Base-by-base conservation (phyloP, 2,113 vertebrate species). In the Procapra przewalskii region DNA sequence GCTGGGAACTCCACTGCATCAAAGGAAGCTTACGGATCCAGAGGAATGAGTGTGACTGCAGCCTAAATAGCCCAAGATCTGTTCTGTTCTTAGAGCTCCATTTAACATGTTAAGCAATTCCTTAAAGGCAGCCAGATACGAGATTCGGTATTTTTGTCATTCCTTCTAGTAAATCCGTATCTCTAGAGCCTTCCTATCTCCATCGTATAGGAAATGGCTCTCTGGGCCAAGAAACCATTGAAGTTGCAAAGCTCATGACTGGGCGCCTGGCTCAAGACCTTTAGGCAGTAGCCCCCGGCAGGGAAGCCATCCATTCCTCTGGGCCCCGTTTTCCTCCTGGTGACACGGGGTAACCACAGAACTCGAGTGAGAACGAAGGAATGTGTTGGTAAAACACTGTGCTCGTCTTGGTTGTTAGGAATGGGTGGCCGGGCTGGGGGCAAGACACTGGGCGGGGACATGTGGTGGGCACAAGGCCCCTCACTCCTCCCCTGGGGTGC, bases 391-490 rank as follows among this genome's bases (percentile, higher is more conserved):
- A 50, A 60, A 82, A 33, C 16, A 12, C 31, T n/a, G 52, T 7
- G 1, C 79, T 52, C 6, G 3, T 19, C 17, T 81, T 52, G 48
- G 48, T 52, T n/a, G 48, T 52, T 52, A 52, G 79, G 79, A 81
- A 21, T 3, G 48, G 31, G 48, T 0, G 17, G 10, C 17, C 33
- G 48, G 79, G 48, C 31, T 50, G 17, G 48, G 48, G 79, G 5
- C 17, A 50, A 31, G 79, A 48, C 16, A 6, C 0, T 0, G 9
- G 31, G 5, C 29, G 31, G 29, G 31, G 48, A 21, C 17, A 31
- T 3, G 1, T 21, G 79, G 17, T 0, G 0, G 31, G 9, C 48
- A n/a, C 45, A 33, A 29, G 21, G 23, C 25, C 60, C 50, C 48
- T 12, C 67, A 2, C 17, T 67, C 3, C 23, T 59, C 89, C 45